These are phyloP conservation scores for Drosophila bocqueti DNA, from an alignment of 1,140 invertebrate species.

Conservation along the genomic window DNA sequence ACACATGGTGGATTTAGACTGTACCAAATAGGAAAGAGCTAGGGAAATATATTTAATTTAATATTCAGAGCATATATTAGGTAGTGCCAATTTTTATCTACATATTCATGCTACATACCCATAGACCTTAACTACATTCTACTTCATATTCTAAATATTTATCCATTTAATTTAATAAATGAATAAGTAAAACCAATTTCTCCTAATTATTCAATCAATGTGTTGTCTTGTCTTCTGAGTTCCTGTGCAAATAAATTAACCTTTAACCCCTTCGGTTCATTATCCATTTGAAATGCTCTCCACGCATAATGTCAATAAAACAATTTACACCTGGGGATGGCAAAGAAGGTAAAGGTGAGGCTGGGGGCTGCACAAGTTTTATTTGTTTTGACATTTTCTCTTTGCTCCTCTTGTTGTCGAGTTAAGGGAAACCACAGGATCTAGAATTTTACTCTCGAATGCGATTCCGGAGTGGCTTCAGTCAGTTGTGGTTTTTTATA, in stretches of 20 bases:
- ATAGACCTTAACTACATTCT: no score
- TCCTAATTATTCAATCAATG: no score
- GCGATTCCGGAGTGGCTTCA: constrained; percentile 10
- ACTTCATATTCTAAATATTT: background rate
- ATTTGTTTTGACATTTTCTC: constrained; percentile 12
- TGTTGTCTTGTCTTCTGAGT: background rate
- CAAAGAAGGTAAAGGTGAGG: background rate
- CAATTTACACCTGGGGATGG: constrained; percentile 26
- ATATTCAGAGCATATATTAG: no score
- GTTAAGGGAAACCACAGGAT: constrained; percentile 19
- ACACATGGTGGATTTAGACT: background rate
- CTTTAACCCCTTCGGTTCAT: constrained; percentile 2
- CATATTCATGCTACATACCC: background rate
- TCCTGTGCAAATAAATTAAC: background rate
- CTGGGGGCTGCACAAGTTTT: constrained; percentile 1
- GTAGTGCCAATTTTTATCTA: no score
- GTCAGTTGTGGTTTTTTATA: constrained; percentile 43
- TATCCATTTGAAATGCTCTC: constrained; percentile 11
- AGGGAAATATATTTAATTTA: no score
- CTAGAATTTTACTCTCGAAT: constrained; percentile 18
- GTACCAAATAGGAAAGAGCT: no score
- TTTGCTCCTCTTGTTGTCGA: background rate
- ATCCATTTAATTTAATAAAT: background rate
- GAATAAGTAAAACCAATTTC: background rate
- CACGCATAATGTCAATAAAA: constrained; percentile 37